Conservation (phyloP, 2,888 invertebrate species). For the Cylindroiulus punctatus region DNA sequence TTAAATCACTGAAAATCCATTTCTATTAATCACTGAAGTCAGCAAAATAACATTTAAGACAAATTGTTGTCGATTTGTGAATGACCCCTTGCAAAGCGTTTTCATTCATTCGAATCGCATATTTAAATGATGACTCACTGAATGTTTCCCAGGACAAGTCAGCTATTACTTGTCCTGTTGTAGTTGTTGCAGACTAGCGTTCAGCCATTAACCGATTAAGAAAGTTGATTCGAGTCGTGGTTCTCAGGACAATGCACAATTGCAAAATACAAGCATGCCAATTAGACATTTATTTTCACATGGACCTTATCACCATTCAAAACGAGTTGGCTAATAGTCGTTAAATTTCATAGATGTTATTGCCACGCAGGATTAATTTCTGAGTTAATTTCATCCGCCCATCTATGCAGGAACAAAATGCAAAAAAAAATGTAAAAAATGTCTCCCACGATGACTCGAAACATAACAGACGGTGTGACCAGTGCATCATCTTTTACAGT, state of each 20-base stretch:
- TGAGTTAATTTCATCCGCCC: background rate
- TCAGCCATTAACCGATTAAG: constrained; percentile 14
- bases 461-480: no score
- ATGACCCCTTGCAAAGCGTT: background rate
- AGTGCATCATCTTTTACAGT: background rate
- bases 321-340: background rate
- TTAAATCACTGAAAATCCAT: no score
- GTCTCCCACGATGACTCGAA: background rate
- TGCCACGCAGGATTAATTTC: no score
- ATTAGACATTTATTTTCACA: constrained; percentile 29
- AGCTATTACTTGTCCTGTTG: background rate
- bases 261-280: background rate
- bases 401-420: background rate
- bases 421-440: background rate
- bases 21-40: no score
- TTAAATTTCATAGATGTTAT: background rate
- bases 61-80: background rate
- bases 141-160: background rate
- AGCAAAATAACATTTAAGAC: no score
- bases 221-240: background rate
- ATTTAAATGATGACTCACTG: constrained; percentile 13
- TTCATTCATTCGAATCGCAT: background rate
- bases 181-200: background rate
- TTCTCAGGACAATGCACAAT: background rate
- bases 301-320: background rate